phyloP scores from a whole-genome alignment of 2,888 invertebrate species.

The Trichacis sp. region DNA sequence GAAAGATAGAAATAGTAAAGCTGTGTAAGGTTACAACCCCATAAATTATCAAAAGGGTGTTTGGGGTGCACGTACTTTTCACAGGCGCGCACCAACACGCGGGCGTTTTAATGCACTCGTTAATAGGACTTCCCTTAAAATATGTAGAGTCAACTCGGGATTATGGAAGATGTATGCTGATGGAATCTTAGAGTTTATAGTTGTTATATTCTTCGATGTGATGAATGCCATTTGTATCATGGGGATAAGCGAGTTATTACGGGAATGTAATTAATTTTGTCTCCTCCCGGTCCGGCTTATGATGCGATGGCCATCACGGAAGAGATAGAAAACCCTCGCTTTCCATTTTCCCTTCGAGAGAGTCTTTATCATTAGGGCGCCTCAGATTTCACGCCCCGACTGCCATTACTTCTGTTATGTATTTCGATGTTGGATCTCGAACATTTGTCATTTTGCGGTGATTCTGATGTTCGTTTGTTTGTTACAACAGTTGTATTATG shows the following conservation, averaged over 20 bases:
- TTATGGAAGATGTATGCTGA: slow-evolving; percentile 64
- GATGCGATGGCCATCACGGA: slow-evolving; percentile 27
- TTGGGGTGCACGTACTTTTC: slow-evolving; percentile 36
- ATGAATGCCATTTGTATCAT: slow-evolving; percentile 56
- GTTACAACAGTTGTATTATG: too few relatives aligned
- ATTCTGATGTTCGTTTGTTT: too few relatives aligned
- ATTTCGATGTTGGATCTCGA: neutral
- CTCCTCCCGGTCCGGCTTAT: slow-evolving; percentile 44
- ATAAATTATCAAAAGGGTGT: slow-evolving; percentile 35
- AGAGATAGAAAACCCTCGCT: slow-evolving; percentile 29
- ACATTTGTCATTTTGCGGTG: neutral
- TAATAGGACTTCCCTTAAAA: slow-evolving; percentile 58
- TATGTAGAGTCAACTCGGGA: slow-evolving; percentile 51
- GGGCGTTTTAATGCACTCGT: slow-evolving; percentile 61
- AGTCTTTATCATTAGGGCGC: slow-evolving; percentile 30
- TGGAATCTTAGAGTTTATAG: slow-evolving; percentile 63
- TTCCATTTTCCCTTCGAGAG: slow-evolving; percentile 15
- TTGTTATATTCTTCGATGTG: slow-evolving; percentile 49
- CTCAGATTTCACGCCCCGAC: slow-evolving; percentile 36
- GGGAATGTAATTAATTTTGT: slow-evolving; percentile 64
- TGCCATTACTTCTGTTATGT: slow-evolving; percentile 18
- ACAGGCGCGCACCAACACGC: slow-evolving; percentile 25
- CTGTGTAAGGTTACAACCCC: slow-evolving; percentile 23
- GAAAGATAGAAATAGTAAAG: slow-evolving; percentile 33
- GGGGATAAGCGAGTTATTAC: slow-evolving; percentile 56